A percentile compares a stretch with the other conserved stretches of the same genome.
These are phyloP conservation scores for Heloderma charlesbogerti DNA, from an alignment of 2,113 vertebrate species.

Conservation along the genomic window DNA sequence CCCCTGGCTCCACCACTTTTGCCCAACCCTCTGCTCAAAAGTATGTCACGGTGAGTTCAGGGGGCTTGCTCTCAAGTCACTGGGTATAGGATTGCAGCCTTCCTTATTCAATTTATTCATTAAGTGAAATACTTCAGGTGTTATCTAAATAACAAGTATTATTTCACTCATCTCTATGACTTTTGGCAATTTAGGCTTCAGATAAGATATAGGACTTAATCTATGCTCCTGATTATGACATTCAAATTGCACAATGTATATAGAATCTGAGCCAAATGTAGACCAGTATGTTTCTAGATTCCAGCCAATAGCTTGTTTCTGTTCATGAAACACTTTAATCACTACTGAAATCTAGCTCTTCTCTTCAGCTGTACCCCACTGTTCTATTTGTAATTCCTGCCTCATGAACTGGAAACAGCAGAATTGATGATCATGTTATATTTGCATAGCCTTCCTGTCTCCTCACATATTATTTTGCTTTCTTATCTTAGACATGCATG, in stretches of 20 bases:
- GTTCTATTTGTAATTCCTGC: conserved; percentile 31
- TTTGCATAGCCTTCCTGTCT: conserved; percentile 71
- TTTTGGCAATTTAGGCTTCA: not conserved
- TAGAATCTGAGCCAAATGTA: not conserved
- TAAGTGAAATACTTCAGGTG: not conserved
- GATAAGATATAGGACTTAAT: not conserved
- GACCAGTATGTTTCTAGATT: not conserved
- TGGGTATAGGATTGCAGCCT: not conserved
- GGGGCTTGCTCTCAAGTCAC: not conserved
- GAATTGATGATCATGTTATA: conserved; percentile 40
- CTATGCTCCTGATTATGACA: not conserved
- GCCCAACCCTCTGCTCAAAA: not conserved
- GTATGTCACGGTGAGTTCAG: not conserved
- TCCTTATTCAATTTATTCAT: not conserved
- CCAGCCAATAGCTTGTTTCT: not conserved
- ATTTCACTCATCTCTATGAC: not conserved
- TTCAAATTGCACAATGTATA: not conserved
- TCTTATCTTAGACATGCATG: conserved; percentile 54
- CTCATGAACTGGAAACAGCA: conserved; percentile 31
- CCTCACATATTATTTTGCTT: conserved; percentile 43
- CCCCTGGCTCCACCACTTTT: too few species aligned
- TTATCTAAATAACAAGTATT: not conserved
- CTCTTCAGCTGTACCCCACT: not conserved
- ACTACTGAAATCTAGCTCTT: not conserved
- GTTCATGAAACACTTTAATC: not conserved